These are phyloP conservation scores for Epizoanthus illoricatus DNA, from an alignment of 92 coral and sea anemone species.

Conservation along the genomic window DNA sequence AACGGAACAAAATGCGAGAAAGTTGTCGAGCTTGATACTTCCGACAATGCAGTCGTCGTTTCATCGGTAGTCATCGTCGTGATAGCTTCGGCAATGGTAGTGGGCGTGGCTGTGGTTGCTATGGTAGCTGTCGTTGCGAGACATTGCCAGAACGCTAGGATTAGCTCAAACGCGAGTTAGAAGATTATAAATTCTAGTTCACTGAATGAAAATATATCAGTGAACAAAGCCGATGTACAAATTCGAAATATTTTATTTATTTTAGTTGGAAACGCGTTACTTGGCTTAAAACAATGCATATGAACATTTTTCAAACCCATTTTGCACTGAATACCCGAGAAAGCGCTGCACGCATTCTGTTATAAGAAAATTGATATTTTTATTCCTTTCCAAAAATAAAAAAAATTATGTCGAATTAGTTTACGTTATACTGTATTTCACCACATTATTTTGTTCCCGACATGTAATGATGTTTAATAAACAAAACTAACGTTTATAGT, in stretches of 20 bases:
- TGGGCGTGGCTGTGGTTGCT: constrained; percentile 99
- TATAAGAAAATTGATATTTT: too few species aligned
- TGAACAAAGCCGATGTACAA: constrained; percentile 19
- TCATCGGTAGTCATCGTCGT: constrained; percentile 99
- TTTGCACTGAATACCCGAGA: too few species aligned
- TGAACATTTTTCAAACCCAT: too few species aligned
- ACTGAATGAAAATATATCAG: neutral
- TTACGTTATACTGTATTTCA: too few species aligned
- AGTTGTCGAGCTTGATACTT: constrained; percentile 93
- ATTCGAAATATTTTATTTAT: neutral
- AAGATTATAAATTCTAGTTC: constrained; percentile 5
- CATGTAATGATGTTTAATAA: too few species aligned
- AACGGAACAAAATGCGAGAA: constrained; percentile 93
- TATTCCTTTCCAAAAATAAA: too few species aligned
- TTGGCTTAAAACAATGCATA: too few species aligned
- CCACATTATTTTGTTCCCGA: too few species aligned
- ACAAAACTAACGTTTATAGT: too few species aligned
- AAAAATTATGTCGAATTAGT: too few species aligned
- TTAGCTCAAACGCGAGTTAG: constrained; percentile 4
- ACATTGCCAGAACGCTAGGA: constrained; percentile 93
- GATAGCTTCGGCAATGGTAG: constrained; percentile 99
- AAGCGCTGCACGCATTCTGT: too few species aligned
- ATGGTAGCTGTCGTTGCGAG: constrained; percentile 99
- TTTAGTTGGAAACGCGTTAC: too few species aligned
- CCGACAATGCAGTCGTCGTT: constrained; percentile 99